Base-by-base conservation (phyloP, 2,113 vertebrate species). In the Sinocyclocheilus anophthalmus region DNA sequence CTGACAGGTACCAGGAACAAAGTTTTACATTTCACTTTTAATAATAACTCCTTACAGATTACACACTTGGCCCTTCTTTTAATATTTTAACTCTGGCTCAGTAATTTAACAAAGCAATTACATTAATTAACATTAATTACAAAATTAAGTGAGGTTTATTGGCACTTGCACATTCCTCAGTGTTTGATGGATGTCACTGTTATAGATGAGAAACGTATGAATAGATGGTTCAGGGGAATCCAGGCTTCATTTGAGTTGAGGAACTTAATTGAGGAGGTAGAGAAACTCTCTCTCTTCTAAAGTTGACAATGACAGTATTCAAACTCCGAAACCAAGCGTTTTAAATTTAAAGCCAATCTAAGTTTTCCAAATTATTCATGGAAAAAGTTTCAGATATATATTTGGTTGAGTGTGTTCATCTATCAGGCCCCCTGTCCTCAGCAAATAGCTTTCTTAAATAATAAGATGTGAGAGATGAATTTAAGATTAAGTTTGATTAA, bases 321-420 rank as follows among this genome's bases (percentile, higher is more conserved):
- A 83, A 55, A 55, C 50, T 22, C 55, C 1, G 6, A 65, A 67
- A 81, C 67, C 33, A n/a, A 76, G n/a, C 45, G 50, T 75, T n/a
- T n/a, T 76, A 65, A 57, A 8, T 81, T 72, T 81, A 70, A 72
- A 81, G 55, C 30, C 65, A 86, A 80, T 85, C 84, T 85, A 81
- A 65, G 76, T 84, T 80, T 75, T n/a, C 30, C 24, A 73, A 72
- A 53, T 73, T 63, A 80, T 80, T 73, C 8, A 69, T 67, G 26
- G 63, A 18, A 81, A 75, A 81, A 75, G 65, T 18, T 39, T 79
- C 22, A 18, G n/a, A 73, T 83, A 50, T 81, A 73, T 73, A 37
- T 55, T 75, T 80, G 59, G 57, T 73, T 75, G 16, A 79, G 24
- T 57, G 48, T 84, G 42, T 70, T 73, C 77, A 86, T 86, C 63